Evolutionary conservation across 2,113 vertebrate genomes (phyloP).

Genomic region (Panthera uncia): DNA sequence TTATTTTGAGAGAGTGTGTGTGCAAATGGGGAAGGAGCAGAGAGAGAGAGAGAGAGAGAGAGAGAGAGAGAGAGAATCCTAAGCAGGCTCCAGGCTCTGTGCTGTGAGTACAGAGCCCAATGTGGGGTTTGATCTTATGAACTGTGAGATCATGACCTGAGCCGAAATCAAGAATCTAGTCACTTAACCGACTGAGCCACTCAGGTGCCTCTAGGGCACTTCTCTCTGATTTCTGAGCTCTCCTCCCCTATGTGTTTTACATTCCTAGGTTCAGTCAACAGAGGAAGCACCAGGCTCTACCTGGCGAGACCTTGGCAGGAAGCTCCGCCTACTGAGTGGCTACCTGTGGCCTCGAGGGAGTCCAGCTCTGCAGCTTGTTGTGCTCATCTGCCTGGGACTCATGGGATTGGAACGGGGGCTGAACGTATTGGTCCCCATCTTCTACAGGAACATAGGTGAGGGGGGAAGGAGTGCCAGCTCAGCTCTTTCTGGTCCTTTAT

Average conservation of each 20-base stretch:
- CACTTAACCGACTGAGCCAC: too few species aligned
- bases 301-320: conserved; percentile 91
- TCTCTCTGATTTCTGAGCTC: background rate
- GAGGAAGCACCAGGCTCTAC: conserved; percentile 83
- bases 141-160: too few species aligned
- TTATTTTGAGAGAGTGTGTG: too few species aligned
- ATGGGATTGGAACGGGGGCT: conserved; percentile 92
- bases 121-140: too few species aligned
- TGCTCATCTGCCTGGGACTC: conserved; percentile 91
- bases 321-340: conserved; percentile 90
- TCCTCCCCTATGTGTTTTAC: background rate
- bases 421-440: conserved; percentile 96
- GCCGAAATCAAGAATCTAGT: too few species aligned
- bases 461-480: background rate
- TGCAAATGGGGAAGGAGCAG: too few species aligned
- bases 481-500: background rate
- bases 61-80: too few species aligned
- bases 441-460: conserved; percentile 95
- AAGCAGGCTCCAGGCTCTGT: too few species aligned
- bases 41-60: too few species aligned
- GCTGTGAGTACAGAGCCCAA: too few species aligned
- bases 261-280: conserved; percentile 44
- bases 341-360: conserved; percentile 95
- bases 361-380: conserved; percentile 89
- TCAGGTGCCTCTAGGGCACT: background rate